A percentile compares a stretch with the other conserved stretches of the same genome.
These are phyloP conservation scores for Clusia tigrina DNA, from an alignment of 2,888 invertebrate species.

Conservation along the genomic window DNA sequence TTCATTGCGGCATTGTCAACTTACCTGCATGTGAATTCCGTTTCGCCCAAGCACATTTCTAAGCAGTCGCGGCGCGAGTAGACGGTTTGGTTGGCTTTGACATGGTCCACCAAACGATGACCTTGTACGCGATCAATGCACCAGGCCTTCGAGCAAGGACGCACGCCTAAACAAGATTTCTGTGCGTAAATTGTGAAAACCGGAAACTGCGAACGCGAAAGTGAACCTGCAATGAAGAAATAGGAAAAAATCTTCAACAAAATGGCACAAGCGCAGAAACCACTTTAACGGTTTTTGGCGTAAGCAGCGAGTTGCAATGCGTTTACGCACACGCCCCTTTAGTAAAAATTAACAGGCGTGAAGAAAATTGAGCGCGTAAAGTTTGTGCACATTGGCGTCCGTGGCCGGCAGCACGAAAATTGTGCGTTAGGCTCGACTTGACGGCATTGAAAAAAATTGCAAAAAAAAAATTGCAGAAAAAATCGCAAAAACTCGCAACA, in stretches of 20 bases:
- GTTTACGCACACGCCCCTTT: constrained; percentile 54
- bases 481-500: too few relatives aligned
- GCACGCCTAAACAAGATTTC: constrained; percentile 89
- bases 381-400: not conserved
- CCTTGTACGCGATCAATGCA: constrained; percentile 93
- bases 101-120: constrained; percentile 81
- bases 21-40: constrained; percentile 93
- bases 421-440: too few relatives aligned
- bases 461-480: too few relatives aligned
- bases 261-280: constrained; percentile 16
- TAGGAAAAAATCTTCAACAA: constrained; percentile 19
- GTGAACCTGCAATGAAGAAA: constrained; percentile 72
- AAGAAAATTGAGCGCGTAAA: constrained; percentile 42
- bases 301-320: constrained; percentile 36
- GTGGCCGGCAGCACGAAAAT: constrained; percentile 2
- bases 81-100: constrained; percentile 79
- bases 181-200: constrained; percentile 97
- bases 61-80: constrained; percentile 87
- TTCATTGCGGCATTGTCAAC: too few relatives aligned
- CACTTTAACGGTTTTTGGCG: constrained; percentile 37
- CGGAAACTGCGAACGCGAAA: constrained; percentile 92
- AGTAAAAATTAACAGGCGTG: constrained; percentile 55
- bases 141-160: constrained; percentile 92
- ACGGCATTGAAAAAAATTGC: too few relatives aligned
- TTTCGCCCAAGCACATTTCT: constrained; percentile 88